Percentiles rank a stretch among this genome's conserved stretches.
These are phyloP conservation scores for Whitmania pigra DNA, from an alignment of 1,140 invertebrate genomes.

Conservation along the genomic window DNA sequence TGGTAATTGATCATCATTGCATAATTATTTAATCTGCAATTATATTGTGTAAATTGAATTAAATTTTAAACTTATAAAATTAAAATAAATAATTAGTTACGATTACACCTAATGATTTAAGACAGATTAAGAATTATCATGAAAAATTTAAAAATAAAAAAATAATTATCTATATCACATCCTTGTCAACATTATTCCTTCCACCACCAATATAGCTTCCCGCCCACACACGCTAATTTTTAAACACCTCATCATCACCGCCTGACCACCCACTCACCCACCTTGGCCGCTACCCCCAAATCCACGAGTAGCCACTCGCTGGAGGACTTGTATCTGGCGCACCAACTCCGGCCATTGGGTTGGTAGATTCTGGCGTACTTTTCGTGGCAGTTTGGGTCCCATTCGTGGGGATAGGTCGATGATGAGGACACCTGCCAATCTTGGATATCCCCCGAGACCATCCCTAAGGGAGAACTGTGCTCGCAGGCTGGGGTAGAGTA, in stretches of 20 bases:
- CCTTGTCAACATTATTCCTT: neutral
- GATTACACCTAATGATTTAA: too few relatives aligned
- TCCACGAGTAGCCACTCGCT: conserved; percentile 50
- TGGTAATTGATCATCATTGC: too few relatives aligned
- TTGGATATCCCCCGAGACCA: conserved; percentile 48
- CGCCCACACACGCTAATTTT: neutral
- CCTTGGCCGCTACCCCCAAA: conserved; percentile 45
- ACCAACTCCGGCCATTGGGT: conserved; percentile 46
- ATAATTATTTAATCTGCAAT: too few relatives aligned
- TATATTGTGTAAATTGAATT: too few relatives aligned
- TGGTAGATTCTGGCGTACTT: conserved; percentile 48
- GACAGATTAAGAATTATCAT: too few relatives aligned
- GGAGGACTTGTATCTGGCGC: conserved; percentile 45
- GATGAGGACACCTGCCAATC: conserved; percentile 52
- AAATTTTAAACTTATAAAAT: too few relatives aligned
- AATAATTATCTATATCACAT: too few relatives aligned
- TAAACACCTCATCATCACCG: neutral
- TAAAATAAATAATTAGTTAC: too few relatives aligned
- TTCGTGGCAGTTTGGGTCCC: conserved; percentile 46
- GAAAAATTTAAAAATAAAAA: too few relatives aligned
- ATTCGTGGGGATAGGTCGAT: conserved; percentile 43
- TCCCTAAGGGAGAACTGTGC: conserved; percentile 44
- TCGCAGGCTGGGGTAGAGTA: conserved; percentile 35
- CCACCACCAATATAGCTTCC: neutral
- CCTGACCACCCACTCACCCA: conserved; percentile 28